Percentiles rank a stretch among this genome's conserved stretches.
Evolutionary conservation across 2,888 invertebrate genomes (phyloP).

Genomic region (Sthenelais limicola): DNA sequence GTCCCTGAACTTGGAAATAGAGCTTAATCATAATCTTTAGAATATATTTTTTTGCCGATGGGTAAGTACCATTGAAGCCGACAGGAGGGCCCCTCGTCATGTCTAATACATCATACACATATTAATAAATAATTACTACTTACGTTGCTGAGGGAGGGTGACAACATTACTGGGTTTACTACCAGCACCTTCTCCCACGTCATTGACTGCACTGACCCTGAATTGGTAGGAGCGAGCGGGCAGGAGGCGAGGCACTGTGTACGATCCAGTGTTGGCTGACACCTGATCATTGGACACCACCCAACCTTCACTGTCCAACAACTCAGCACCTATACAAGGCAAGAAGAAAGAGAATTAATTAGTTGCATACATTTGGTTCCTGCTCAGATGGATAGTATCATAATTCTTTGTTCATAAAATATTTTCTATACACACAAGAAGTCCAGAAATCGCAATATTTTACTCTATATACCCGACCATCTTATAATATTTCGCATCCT

Average conservation of each 20-base stretch:
- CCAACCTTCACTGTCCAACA: constrained; percentile 49
- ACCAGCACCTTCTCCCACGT: constrained; percentile 93
- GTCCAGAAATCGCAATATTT: too few species aligned
- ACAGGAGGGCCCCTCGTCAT: too few species aligned
- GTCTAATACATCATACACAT: too few species aligned
- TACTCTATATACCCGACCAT: too few species aligned
- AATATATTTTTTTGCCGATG: constrained; percentile 17
- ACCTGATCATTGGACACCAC: constrained; percentile 35
- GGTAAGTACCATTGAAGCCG: too few species aligned
- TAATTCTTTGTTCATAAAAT: too few species aligned
- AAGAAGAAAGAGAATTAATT: too few species aligned
- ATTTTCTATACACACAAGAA: too few species aligned
- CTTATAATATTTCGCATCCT: too few species aligned
- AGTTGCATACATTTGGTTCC: too few species aligned
- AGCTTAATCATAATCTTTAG: background rate
- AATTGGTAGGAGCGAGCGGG: constrained; percentile 97
- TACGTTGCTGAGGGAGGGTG: constrained; percentile 94
- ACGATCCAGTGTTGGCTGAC: background rate
- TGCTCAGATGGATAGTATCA: too few species aligned
- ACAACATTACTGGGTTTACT: constrained; percentile 87
- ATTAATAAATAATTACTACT: constrained; percentile 63
- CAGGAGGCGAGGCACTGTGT: constrained; percentile 79
- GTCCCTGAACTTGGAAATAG: background rate
- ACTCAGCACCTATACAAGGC: constrained; percentile 29
- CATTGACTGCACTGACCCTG: constrained; percentile 95